Evolutionary conservation across 2,888 invertebrate genomes (phyloP), one percentile per base, ranked within the genome.

Genomic region (Meteorus cinctellus): DNA sequence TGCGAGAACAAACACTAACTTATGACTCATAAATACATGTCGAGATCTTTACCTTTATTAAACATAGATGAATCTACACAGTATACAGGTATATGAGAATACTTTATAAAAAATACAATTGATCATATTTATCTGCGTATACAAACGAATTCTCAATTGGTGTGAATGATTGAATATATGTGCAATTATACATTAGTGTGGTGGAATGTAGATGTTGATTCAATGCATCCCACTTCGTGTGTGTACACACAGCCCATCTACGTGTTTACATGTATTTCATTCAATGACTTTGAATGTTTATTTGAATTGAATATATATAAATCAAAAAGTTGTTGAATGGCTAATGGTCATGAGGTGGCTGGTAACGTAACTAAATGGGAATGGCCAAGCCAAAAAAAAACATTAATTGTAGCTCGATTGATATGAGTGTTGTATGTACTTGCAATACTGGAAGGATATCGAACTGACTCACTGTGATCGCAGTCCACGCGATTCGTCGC

Each of bases 401-500:
- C 5, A 66, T 27, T 19, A 59, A 48, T n/a, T 48, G 4, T n/a
- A n/a, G 36, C 45, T 75, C 51, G 41, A 65, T 66, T 71, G 45
- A 75, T 75, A 45, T 75, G 19, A 29, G 66, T 75, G 41, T 41
- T 41, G 41, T 41, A 41, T 41, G 41, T 41, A 41, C 41, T 41
- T 41, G 70, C 70, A 75, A 70, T 63, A 68, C 70, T 71, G 71
- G 55, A 36, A 41, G 71, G 71, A 71, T 70, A 71, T 71, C 55
- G 62, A 41, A 51, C 51, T 55, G 60, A 62, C 41, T 51, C 27
- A 51, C 36, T 55, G 60, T 72, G 75, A 75, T 75, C 67, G 72
- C 71, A 51, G 62, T 67, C 72, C 75, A 71, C 75, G 75, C 75
- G 66, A 72, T 67, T 60, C 67, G 72, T 75, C 72, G 72, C 71